These are phyloP conservation scores for Xestia rhomboidea DNA, from an alignment of 2,888 invertebrate species.

Conservation along the genomic window DNA sequence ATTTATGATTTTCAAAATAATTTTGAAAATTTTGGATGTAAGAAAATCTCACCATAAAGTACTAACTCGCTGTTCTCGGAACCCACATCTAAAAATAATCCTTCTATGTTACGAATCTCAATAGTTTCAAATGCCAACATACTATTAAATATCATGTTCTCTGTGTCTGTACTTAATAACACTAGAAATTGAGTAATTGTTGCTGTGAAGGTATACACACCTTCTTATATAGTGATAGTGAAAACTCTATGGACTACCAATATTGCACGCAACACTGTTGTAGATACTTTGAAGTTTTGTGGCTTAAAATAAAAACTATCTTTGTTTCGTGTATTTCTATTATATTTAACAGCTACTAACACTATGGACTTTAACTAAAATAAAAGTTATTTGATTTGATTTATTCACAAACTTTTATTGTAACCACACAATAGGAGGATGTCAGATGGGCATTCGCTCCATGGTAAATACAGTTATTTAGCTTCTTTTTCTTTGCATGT, in stretches of 20 bases:
- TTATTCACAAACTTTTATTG: constrained; percentile 1
- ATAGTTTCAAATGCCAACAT: background rate
- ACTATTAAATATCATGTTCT: background rate
- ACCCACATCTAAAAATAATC: background rate
- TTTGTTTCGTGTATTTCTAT: too few relatives aligned
- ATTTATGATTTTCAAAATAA: background rate
- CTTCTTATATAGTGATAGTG: too few relatives aligned
- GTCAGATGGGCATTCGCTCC: background rate
- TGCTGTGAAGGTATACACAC: too few relatives aligned
- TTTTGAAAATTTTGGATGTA: background rate
- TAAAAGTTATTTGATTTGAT: background rate
- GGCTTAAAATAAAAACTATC: too few relatives aligned
- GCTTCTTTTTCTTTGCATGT: background rate
- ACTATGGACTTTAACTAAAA: background rate
- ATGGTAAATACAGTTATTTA: background rate
- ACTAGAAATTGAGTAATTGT: background rate
- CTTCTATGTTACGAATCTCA: background rate
- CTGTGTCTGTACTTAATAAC: background rate
- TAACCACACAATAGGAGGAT: constrained; percentile 6
- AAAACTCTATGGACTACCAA: too few relatives aligned
- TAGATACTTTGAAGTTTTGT: too few relatives aligned
- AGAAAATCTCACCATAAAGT: background rate
- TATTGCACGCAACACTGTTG: too few relatives aligned
- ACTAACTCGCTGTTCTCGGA: background rate
- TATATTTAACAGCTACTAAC: too few relatives aligned